Evolutionary conservation across 2,797 vertebrate species (phyloP), one percentile per base, ranked within the genome.

Genomic region (Percopsis omiscomaycus): DNA sequence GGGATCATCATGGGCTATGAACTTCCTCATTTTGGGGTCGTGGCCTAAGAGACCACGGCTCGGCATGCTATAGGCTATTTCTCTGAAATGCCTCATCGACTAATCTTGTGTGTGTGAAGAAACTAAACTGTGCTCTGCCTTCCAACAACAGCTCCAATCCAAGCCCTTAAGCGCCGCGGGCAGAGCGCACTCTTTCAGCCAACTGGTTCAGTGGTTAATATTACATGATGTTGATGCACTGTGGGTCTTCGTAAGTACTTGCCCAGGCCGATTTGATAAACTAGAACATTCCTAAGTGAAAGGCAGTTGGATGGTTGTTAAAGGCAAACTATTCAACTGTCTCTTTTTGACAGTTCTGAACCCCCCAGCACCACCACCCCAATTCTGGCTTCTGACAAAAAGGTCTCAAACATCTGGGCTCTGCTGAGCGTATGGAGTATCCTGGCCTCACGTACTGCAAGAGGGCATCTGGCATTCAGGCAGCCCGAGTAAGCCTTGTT

Each of bases 401-500:
- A 10, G 22, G 46, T 8, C 5, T 28, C n/a, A 0, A 1, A 42
- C 37, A 42, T 10, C 3, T 37, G 32, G 13, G 52, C 56, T 68
- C 69, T 76, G 67, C 67, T 66, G 63, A 69, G 66, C 0, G 3
- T n/a, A 10, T 1, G 45, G 66, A 22, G 48, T 62, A 29, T 62
- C 70, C 62, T 72, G 11, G 15, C 68, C 57, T 74, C 76, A 80
- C 79, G 48, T 84, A 82, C 62, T 61, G n/a, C 32, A 8, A 49
- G 53, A 57, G 51, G 52, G 73, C 48, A 47, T 61, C 64, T 72
- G 78, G 45, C 74, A 66, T 42, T 14, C 16, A 47, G 52, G 59
- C n/a, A 47, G 44, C 48, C 67, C 47, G 67, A 69, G 64, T 85
- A 81, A 89, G 84, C 70, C 75, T 27, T 2, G 44, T 78, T 85